These are phyloP conservation scores for Callaeas wilsoni DNA, from an alignment of 2,113 vertebrate genomes.

Conservation along the genomic window DNA sequence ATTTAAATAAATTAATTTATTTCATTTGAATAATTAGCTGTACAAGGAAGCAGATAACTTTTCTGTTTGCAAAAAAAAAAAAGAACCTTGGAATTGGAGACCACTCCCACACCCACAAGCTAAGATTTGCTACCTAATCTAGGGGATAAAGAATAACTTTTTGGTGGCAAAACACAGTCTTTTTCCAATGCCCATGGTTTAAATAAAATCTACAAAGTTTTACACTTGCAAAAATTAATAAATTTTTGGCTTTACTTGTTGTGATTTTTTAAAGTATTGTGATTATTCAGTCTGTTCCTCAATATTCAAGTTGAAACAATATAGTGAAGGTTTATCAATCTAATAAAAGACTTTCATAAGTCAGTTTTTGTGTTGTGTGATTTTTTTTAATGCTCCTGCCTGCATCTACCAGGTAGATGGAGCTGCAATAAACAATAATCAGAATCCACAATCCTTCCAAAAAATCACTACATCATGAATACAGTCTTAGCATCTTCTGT, in stretches of 20 bases:
- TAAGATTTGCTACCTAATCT: not conserved
- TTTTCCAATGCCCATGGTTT: not conserved
- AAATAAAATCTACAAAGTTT: not conserved
- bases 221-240: not conserved
- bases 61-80: not conserved
- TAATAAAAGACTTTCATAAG: slow-evolving; percentile 27
- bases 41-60: not conserved
- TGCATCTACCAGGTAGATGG: not conserved
- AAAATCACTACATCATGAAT: not conserved
- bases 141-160: slow-evolving; percentile 40
- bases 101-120: not conserved
- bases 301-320: not conserved
- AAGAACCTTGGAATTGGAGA: not conserved
- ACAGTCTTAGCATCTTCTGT: not conserved
- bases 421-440: not conserved
- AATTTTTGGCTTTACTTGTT: not conserved
- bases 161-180: not conserved
- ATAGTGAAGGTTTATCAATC: not conserved
- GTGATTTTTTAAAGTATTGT: not conserved
- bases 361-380: not conserved
- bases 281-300: not conserved
- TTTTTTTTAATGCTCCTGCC: not conserved
- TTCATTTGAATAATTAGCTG: not conserved
- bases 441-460: not conserved
- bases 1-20: not conserved